phyloP scores from a whole-genome alignment of 2,113 vertebrate species.

The Psittacula cyanocephala region DNA sequence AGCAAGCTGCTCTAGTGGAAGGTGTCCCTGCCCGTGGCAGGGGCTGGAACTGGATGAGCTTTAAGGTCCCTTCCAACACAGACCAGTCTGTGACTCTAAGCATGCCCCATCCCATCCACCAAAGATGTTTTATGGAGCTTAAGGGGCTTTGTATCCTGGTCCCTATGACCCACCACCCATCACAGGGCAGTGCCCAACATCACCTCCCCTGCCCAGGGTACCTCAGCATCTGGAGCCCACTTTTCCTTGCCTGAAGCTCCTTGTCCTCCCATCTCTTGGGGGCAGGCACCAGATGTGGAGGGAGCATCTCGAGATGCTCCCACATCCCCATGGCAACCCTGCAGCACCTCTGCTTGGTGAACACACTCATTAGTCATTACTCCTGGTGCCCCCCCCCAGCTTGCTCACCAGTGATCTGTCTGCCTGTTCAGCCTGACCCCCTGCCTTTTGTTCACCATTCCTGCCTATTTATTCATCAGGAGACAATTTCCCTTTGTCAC shows the following conservation, averaged over 20 bases:
- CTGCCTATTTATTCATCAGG: background rate
- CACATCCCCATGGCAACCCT: background rate
- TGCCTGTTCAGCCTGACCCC: background rate
- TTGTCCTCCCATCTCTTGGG: background rate
- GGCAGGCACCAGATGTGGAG: background rate
- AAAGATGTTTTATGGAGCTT: background rate
- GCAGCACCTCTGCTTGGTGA: background rate
- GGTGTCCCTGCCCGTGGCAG: too few relatives aligned
- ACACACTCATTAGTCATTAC: accelerated
- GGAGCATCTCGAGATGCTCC: background rate
- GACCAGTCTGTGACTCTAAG: background rate
- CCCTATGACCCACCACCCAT: background rate
- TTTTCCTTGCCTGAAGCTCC: background rate
- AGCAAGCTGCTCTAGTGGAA: too few relatives aligned
- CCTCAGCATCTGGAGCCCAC: background rate
- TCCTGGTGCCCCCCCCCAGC: background rate
- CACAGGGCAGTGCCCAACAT: background rate
- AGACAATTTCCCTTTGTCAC: background rate
- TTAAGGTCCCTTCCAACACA: background rate
- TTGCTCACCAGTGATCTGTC: background rate
- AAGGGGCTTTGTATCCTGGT: background rate
- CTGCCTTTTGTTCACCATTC: background rate
- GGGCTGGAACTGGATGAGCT: accelerated
- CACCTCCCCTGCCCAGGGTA: background rate
- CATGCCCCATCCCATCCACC: background rate